Evolutionary conservation across 2,888 invertebrate species (phyloP).

Genomic region (Andrena marginata): DNA sequence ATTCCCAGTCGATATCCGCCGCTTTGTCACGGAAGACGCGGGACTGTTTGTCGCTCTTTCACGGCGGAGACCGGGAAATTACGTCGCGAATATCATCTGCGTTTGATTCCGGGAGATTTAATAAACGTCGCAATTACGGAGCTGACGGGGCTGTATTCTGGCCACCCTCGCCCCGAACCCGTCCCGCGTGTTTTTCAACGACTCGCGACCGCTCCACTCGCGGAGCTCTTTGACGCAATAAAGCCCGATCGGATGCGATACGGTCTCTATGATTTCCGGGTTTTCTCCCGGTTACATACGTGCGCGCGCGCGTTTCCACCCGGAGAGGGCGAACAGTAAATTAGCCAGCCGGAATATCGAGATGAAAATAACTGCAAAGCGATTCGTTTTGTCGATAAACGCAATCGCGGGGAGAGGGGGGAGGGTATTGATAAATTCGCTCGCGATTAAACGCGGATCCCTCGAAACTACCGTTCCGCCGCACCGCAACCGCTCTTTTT

Average conservation of each 20-base stretch:
- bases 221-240: constrained; percentile 5
- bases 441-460: neutral
- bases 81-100: neutral
- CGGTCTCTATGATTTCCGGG: neutral
- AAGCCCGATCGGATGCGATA: neutral
- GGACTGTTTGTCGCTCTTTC: neutral
- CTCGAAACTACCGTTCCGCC: neutral
- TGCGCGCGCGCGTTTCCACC: neutral
- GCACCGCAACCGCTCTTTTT: neutral
- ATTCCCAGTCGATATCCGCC: constrained; percentile 2
- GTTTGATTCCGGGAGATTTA: neutral
- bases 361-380: constrained; percentile 1
- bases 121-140: constrained; percentile 13
- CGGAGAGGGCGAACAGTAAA: neutral
- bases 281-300: neutral
- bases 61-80: constrained; percentile 11
- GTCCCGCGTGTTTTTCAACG: constrained; percentile 5
- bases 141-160: neutral
- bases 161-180: neutral
- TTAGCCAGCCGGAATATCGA: constrained; percentile 15
- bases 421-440: constrained; percentile 37
- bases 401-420: constrained; percentile 8
- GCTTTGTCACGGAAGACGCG: neutral
- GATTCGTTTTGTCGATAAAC: constrained; percentile 5
- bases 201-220: neutral